Evolutionary conservation across 2,113 vertebrate genomes (phyloP).

Genomic region (Oncorhynchus keta): DNA sequence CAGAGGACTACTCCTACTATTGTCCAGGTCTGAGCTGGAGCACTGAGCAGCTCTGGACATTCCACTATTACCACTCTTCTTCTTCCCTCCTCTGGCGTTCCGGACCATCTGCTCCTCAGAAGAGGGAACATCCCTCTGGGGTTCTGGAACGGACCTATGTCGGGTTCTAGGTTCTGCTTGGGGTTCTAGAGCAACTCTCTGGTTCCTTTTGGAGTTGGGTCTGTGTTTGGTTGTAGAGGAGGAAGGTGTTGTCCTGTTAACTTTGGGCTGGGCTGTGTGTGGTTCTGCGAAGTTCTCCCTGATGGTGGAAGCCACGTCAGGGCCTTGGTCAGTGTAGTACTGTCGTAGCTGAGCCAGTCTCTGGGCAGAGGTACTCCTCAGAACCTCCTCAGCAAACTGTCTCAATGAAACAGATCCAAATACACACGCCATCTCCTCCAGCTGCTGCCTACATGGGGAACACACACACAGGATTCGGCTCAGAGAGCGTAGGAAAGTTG

Average conservation of each 20-base stretch:
- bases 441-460: slow-evolving; percentile 80
- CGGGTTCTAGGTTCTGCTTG: slow-evolving; percentile 37
- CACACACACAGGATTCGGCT: not conserved
- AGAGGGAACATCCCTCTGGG: slow-evolving; percentile 33
- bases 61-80: slow-evolving; percentile 54
- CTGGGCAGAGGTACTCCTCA: slow-evolving; percentile 73
- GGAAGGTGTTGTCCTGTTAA: not conserved
- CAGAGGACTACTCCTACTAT: slow-evolving; percentile 45
- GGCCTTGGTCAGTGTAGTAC: slow-evolving; percentile 78
- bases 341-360: slow-evolving; percentile 79
- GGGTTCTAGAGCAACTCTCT: slow-evolving; percentile 9
- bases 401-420: slow-evolving; percentile 74
- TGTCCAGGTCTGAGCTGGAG: slow-evolving; percentile 46
- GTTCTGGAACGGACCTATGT: slow-evolving; percentile 39
- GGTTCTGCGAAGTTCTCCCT: slow-evolving; percentile 57
- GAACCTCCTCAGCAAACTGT: slow-evolving; percentile 77
- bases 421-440: slow-evolving; percentile 84
- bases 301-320: slow-evolving; percentile 72
- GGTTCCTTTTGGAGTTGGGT: slow-evolving; percentile 15
- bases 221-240: slow-evolving; percentile 21
- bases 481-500: not conserved
- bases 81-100: slow-evolving; percentile 46
- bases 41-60: slow-evolving; percentile 42
- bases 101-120: slow-evolving; percentile 40
- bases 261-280: slow-evolving; percentile 20